These are phyloP conservation scores for Aspidoscelis tigris DNA, from an alignment of 2,113 vertebrate genomes.

Conservation along the genomic window DNA sequence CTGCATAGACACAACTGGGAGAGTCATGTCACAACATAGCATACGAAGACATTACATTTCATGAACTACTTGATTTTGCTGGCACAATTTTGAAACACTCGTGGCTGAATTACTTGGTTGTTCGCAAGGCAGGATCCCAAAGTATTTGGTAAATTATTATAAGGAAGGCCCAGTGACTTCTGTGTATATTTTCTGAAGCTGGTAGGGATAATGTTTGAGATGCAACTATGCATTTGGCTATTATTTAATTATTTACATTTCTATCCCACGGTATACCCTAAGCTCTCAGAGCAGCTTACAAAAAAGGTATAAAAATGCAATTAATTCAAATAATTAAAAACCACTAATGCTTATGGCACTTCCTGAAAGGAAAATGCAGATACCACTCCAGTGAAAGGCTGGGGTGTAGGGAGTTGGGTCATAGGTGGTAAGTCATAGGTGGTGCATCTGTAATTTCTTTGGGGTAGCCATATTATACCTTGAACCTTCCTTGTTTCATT, in stretches of 20 bases:
- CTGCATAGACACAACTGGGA: neutral
- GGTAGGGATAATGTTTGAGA: neutral
- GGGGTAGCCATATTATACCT: neutral
- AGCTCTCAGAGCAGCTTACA: too few relatives aligned
- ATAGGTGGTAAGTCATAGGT: too few relatives aligned
- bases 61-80: neutral
- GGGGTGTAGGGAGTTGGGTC: too few relatives aligned
- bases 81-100: neutral
- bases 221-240: neutral
- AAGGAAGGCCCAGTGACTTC: slow-evolving; percentile 31
- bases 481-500: neutral
- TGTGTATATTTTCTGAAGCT: slow-evolving; percentile 11
- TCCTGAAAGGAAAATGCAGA: too few relatives aligned
- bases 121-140: neutral
- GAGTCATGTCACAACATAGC: neutral
- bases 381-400: too few relatives aligned
- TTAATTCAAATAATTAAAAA: too few relatives aligned
- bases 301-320: too few relatives aligned
- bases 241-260: too few relatives aligned
- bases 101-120: neutral
- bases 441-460: neutral
- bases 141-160: slow-evolving; percentile 20
- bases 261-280: too few relatives aligned
- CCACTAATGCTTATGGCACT: too few relatives aligned
- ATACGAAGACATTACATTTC: neutral